Evolutionary conservation across 30 jellyfish, hydroid and myxozoan species (phyloP), one percentile per base, ranked within the genome.

Genomic region (Pelagia noctiluca): DNA sequence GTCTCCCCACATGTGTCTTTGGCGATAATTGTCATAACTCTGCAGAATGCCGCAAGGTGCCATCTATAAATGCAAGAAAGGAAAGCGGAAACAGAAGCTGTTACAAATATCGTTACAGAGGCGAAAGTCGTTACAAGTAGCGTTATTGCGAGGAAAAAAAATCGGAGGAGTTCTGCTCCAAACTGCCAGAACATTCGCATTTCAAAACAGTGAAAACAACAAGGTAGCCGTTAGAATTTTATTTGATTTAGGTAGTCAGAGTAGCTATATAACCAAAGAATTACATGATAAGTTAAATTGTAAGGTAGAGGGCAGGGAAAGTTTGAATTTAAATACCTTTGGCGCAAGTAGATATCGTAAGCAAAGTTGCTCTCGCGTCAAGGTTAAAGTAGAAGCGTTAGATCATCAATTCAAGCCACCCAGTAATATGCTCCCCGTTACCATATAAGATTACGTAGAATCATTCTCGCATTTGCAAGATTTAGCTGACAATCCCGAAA

Each of bases 181-280:
- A 63, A 80, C 83, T 0, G 90, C 90, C 25, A 42, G 65, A 47
- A 64, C 83, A 3, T 23, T 12, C 31, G 92, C 60, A 33, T 28
- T 4, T 68, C 75, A 63, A 21, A 50, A 35, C 2, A 66, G 50
- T 32, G 34, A 5, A 23, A 61, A 28, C 35, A 67, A 46, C 21
- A 68, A 57, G 50, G 24, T 67, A 19, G 49, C 28, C 12, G 85
- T 52, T 3, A 48, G 32, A 3, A 71, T 72, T 4, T 21, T 83
- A 71, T 83, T 83, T 21, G 93, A 83, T 24, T 47, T 37, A 21
- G 93, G 93, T 31, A 83, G 93, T 54, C 93, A 83, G 71, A 54
- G 69, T 21, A 83, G 62, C 38, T 83, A 65, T 73, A 65, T 83
- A 11, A 57, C 93, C 19, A 71, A 83, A 3, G 71, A 71, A 10